Conservation (phyloP, 2,113 vertebrate genomes). For the Haemorhous mexicanus region DNA sequence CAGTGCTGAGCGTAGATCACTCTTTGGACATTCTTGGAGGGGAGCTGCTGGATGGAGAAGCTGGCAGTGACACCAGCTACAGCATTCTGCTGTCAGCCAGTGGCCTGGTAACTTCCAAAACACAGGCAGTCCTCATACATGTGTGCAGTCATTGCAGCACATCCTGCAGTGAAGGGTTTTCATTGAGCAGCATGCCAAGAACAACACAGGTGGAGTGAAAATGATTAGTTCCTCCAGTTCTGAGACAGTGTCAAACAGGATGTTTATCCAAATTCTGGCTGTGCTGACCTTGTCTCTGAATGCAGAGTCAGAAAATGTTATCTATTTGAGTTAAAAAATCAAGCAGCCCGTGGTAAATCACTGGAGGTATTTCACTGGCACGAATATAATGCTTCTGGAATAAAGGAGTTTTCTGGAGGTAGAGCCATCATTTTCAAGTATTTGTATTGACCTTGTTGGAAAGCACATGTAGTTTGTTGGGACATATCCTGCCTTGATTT, state of each 20-base stretch:
- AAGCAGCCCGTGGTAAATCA: background rate
- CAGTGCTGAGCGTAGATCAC: rapidly evolving
- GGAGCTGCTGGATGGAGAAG: background rate
- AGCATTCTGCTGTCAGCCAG: background rate
- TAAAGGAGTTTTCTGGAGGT: background rate
- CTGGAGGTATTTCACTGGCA: background rate
- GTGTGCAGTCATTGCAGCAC: background rate
- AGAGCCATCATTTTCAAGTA: background rate
- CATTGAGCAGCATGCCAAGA: background rate
- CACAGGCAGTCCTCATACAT: background rate
- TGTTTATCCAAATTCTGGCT: background rate
- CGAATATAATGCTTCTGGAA: background rate
- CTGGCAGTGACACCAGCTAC: background rate
- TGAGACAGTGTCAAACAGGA: background rate
- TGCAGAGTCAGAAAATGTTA: background rate
- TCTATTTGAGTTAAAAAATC: background rate
- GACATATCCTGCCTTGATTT: background rate
- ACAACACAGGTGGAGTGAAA: background rate
- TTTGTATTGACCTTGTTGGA: background rate
- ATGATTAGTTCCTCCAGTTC: background rate
- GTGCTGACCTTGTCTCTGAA: background rate
- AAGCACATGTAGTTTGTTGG: background rate
- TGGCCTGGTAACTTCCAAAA: background rate
- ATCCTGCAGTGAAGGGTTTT: background rate
- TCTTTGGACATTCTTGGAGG: background rate